phyloP scores from a whole-genome alignment of 2,888 invertebrate species.

The Onthophagus sagittarius region DNA sequence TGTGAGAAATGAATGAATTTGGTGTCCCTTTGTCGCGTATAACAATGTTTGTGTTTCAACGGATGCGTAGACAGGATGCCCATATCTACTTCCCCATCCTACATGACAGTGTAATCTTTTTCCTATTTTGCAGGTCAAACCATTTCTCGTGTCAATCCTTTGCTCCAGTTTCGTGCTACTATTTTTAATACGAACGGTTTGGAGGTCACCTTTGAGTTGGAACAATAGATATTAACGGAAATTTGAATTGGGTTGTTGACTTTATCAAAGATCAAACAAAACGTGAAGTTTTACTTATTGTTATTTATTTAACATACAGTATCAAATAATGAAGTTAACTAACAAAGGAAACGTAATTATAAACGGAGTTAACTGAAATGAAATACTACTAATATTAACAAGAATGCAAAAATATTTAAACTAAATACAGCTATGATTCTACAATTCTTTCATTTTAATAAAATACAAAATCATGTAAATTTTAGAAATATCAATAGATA shows the following conservation, averaged over 20 bases:
- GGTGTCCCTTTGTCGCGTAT: neutral
- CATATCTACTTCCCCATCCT: constrained; percentile 24
- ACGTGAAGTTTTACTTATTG: too few relatives aligned
- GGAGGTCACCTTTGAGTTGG: constrained; percentile 1
- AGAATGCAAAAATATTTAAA: too few relatives aligned
- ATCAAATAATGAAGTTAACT: too few relatives aligned
- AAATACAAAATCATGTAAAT: too few relatives aligned
- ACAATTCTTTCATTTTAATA: too few relatives aligned
- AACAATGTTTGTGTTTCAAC: constrained; percentile 12
- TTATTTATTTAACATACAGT: too few relatives aligned
- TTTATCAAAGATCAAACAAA: too few relatives aligned
- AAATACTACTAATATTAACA: too few relatives aligned
- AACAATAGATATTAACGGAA: neutral
- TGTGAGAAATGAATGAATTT: constrained; percentile 1
- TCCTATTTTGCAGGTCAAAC: constrained; percentile 25
- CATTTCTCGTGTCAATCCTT: constrained; percentile 15
- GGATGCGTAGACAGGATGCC: constrained; percentile 22
- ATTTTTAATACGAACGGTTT: neutral
- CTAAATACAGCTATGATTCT: too few relatives aligned
- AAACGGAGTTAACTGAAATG: too few relatives aligned
- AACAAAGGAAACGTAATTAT: too few relatives aligned
- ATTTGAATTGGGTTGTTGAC: neutral
- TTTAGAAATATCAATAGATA: too few relatives aligned
- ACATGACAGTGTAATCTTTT: constrained; percentile 22
- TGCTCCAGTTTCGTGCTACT: constrained; percentile 6